Base-by-base conservation (phyloP, 1,140 invertebrate species). In the Eriocheir sinensis region DNA sequence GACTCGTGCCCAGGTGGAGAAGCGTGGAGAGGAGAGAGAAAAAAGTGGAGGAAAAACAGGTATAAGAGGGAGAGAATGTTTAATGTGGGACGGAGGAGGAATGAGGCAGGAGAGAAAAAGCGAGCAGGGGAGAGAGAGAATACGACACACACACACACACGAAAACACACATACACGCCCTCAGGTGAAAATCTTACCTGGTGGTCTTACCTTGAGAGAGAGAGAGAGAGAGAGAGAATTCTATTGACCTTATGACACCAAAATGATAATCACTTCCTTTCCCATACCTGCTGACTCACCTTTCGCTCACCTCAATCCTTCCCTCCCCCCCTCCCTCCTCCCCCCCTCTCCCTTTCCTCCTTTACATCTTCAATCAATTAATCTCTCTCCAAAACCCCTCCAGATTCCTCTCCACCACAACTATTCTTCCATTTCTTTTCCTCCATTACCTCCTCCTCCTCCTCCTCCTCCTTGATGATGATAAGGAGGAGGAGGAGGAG, bases 241-340 rank as follows among this genome's bases (percentile, higher is more conserved):
- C 3, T 72, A 72, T 72, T 72, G 60, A 72, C 1, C 60, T 72
- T 72, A 72, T 72, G 60, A 72, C 27, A 72, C 27, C 60, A 72
- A 72, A 72, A 34, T 44, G 41, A 86, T 86, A 86, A 86, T 86
- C 36, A 86, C 85, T 86, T 86, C 36, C 32, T 86, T 38, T 86
- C 32, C 38, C 30, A 86, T 0, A 36, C 9, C 34, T 38, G 41
- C 41, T 38, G 60, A n/a, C 60, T 72, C 60, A 72, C n/a, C 41
- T 38, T 72, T 86, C 27, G 8, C 81, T 36, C 81, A n/a, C 38
- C 81, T 38, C 38, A 32, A 32, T 8, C 85, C 44, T 38, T 41
- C 85, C 38, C 36, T 30, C 34, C 15, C 3, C 40, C 85, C 0
- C 85, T 32, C 38, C 9, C 15, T 41, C 12, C 85, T 38, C 21